Evolutionary conservation across 2,797 vertebrate genomes (phyloP).

Genomic region (Ciconia nigra): DNA sequence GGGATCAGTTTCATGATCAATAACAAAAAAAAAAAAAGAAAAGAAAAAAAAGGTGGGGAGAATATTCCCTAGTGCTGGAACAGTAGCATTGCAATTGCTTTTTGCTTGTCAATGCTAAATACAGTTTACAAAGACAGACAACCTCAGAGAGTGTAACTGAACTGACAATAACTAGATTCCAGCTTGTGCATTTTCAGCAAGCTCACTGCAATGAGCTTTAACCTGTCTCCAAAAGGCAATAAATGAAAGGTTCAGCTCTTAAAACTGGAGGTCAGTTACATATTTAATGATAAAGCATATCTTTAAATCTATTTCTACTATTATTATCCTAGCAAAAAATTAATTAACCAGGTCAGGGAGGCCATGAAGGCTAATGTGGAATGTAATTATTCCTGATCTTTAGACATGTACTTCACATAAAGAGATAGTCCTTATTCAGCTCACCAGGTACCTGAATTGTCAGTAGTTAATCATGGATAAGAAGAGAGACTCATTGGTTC

Average conservation of each 20-base stretch:
- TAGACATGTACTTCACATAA: slow-evolving; percentile 77
- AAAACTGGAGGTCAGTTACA: slow-evolving; percentile 81
- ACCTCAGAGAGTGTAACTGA: slow-evolving; percentile 58
- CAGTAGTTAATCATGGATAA: slow-evolving; percentile 74
- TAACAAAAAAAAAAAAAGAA: slow-evolving; percentile 44
- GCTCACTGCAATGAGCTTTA: slow-evolving; percentile 13
- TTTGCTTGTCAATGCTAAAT: slow-evolving; percentile 73
- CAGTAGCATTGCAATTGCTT: slow-evolving; percentile 77
- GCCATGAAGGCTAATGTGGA: slow-evolving; percentile 79
- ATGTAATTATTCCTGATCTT: slow-evolving; percentile 81
- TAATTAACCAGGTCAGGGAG: slow-evolving; percentile 81
- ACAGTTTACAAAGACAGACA: slow-evolving; percentile 71
- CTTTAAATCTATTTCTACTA: slow-evolving; percentile 82
- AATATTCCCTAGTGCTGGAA: slow-evolving; percentile 73
- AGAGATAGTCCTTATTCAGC: slow-evolving; percentile 76
- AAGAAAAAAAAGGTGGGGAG: background rate
- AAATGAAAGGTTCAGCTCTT: slow-evolving; percentile 74
- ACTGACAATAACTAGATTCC: slow-evolving; percentile 2
- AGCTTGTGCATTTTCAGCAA: slow-evolving; percentile 36
- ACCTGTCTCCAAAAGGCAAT: slow-evolving; percentile 69
- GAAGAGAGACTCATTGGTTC: slow-evolving; percentile 57
- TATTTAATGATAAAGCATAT: slow-evolving; percentile 77
- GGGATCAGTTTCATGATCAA: slow-evolving; percentile 84
- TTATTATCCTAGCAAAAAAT: slow-evolving; percentile 83
- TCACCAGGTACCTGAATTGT: slow-evolving; percentile 73